Evolutionary conservation across 2,113 vertebrate genomes (phyloP).

Genomic region (Nothobranchius furzeri): DNA sequence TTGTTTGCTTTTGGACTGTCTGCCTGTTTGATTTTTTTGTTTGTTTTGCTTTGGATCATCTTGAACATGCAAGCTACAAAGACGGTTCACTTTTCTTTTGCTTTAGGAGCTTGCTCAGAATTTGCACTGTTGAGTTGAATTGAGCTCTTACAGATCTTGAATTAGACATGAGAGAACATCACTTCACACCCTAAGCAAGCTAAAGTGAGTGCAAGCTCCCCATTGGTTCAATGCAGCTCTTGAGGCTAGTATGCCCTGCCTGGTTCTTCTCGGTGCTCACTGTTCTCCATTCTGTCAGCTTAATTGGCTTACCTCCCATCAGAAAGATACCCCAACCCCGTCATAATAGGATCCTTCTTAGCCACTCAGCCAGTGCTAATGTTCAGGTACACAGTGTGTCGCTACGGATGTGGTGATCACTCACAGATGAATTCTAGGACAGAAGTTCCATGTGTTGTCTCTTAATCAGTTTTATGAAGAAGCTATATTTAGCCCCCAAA

Average conservation of each 20-base stretch:
- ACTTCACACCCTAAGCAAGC: constrained; percentile 58
- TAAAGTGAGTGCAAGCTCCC: constrained; percentile 45
- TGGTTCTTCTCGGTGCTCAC: constrained; percentile 51
- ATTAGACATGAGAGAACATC: constrained; percentile 6
- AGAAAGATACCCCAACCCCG: constrained; percentile 63
- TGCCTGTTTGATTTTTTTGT: neutral
- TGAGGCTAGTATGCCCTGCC: constrained; percentile 50
- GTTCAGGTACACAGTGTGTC: constrained; percentile 71
- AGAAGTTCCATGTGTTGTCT: constrained; percentile 57
- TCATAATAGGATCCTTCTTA: constrained; percentile 78
- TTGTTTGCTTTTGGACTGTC: neutral
- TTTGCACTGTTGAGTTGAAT: neutral
- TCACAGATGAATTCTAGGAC: constrained; percentile 66
- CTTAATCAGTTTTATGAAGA: constrained; percentile 40
- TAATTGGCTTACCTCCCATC: constrained; percentile 80
- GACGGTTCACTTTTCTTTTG: neutral
- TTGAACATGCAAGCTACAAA: neutral
- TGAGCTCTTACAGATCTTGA: neutral
- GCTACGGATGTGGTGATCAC: constrained; percentile 68
- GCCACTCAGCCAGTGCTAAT: constrained; percentile 70
- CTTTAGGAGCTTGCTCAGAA: neutral
- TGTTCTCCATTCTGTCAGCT: constrained; percentile 69
- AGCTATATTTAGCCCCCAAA: constrained; percentile 41
- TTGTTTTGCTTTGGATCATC: neutral
- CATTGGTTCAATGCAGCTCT: constrained; percentile 51